Conservation (phyloP, 2,113 vertebrate species). For the Suncus etruscus region DNA sequence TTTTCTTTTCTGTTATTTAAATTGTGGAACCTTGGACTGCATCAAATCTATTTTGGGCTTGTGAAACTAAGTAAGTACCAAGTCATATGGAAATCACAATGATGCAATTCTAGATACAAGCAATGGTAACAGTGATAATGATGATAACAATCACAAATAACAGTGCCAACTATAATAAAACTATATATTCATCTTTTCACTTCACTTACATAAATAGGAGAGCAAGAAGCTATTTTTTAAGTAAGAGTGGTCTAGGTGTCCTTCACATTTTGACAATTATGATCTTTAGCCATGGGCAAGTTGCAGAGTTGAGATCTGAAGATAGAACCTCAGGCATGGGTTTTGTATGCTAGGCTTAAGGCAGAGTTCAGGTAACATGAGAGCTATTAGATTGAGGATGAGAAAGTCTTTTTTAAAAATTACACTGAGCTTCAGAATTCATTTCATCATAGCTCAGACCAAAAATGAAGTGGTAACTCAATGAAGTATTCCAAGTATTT, state of each 20-base stretch:
- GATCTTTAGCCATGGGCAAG: neutral
- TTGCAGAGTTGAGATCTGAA: neutral
- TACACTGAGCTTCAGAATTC: neutral
- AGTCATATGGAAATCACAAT: neutral
- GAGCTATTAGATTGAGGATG: neutral
- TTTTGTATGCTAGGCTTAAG: neutral
- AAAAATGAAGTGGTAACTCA: conserved; percentile 44
- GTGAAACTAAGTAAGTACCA: neutral
- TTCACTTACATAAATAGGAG: neutral
- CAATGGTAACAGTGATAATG: neutral
- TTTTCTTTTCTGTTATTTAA: conserved; percentile 16
- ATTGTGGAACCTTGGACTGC: neutral
- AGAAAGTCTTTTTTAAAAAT: neutral
- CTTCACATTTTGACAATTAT: conserved; percentile 4
- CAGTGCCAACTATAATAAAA: neutral
- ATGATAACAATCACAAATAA: neutral
- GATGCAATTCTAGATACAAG: neutral
- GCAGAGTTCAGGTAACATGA: neutral
- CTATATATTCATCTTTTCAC: conserved; percentile 16
- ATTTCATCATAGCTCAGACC: neutral
- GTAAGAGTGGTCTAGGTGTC: neutral
- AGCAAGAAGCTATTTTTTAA: neutral
- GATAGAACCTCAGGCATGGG: neutral
- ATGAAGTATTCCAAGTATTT: conserved; percentile 11
- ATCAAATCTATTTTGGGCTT: neutral